phyloP scores from a whole-genome alignment of 2,797 vertebrate species.

The Ptychobarbus kaznakovi region DNA sequence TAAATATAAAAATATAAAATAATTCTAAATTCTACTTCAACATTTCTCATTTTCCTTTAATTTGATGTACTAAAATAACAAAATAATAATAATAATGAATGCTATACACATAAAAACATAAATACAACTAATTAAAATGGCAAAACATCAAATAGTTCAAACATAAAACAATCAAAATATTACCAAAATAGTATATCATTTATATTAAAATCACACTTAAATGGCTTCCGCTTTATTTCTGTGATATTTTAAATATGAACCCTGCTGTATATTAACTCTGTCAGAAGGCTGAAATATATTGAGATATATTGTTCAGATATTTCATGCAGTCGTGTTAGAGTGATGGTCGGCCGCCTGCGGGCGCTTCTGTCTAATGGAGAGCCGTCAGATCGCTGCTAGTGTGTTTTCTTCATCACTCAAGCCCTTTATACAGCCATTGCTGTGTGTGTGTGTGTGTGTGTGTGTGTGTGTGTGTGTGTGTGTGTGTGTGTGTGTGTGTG shows the following conservation, averaged over 20 bases:
- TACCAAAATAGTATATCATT: background rate
- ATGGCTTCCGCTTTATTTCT: background rate
- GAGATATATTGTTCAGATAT: background rate
- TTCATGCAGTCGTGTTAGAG: background rate
- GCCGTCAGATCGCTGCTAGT: slow-evolving; percentile 14
- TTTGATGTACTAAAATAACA: background rate
- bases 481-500: no score
- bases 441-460: background rate
- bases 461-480: no score
- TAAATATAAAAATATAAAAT: background rate
- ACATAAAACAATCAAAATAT: background rate
- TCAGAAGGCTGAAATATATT: background rate
- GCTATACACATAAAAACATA: no score
- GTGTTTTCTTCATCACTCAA: slow-evolving; percentile 12
- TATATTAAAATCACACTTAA: background rate
- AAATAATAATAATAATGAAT: no score
- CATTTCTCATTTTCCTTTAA: background rate
- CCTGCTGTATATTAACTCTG: background rate
- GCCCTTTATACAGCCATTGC: slow-evolving; percentile 5
- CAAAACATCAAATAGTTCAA: background rate
- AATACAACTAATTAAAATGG: no score
- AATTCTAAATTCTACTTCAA: background rate
- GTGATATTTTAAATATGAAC: background rate
- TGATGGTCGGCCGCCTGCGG: background rate
- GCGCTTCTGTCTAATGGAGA: slow-evolving; percentile 32